Conservation (phyloP, 2,113 vertebrate genomes). For the Campylorhamphus procurvoides region DNA sequence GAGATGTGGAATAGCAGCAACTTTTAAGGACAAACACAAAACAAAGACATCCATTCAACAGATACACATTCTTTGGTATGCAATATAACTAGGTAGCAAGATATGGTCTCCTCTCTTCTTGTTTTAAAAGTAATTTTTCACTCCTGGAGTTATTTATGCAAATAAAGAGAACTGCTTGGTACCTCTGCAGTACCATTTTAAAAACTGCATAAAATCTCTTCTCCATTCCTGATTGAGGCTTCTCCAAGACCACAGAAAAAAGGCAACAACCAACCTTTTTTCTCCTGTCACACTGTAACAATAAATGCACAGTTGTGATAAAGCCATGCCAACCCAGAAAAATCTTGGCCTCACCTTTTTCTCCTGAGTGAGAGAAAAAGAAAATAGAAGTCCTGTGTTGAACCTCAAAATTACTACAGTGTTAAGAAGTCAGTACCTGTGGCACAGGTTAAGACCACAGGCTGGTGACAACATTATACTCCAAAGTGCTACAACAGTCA, state of each 20-base stretch:
- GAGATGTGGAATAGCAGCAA: not conserved
- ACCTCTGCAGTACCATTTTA: not conserved
- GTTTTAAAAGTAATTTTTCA: not conserved
- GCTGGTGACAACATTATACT: not conserved
- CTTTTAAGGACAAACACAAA: constrained; percentile 6
- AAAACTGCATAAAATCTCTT: not conserved
- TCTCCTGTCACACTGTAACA: not conserved
- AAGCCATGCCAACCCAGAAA: not conserved
- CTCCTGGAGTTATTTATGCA: not conserved
- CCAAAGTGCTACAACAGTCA: not conserved
- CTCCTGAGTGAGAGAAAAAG: not conserved
- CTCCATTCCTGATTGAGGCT: not conserved
- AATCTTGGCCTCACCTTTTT: not conserved
- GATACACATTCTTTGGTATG: not conserved
- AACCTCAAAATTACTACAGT: not conserved
- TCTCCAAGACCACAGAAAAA: not conserved
- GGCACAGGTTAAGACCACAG: not conserved
- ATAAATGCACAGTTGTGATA: not conserved
- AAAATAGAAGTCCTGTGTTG: not conserved
- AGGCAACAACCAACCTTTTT: not conserved
- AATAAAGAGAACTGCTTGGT: not conserved
- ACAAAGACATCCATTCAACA: not conserved
- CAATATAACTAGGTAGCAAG: not conserved
- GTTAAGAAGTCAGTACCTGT: not conserved
- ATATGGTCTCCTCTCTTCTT: not conserved